These are phyloP conservation scores for Phytoseiulus persimilis DNA, from an alignment of 2,888 invertebrate genomes.

Conservation along the genomic window DNA sequence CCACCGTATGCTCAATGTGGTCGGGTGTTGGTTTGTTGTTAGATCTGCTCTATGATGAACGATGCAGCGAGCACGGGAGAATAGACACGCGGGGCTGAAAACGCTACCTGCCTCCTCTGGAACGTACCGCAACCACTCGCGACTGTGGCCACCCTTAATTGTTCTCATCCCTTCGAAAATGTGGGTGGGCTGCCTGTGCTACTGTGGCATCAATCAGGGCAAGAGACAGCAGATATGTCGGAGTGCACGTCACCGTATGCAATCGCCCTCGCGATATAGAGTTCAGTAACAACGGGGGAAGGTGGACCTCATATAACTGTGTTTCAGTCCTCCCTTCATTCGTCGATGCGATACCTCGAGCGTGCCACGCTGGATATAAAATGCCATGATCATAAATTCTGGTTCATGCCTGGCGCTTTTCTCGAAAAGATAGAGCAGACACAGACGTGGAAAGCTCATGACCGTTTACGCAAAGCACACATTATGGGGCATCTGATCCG, in stretches of 20 bases:
- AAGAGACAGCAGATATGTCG: not conserved
- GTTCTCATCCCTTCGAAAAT: not conserved
- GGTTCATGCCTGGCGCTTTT: too few species aligned
- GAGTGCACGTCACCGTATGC: not conserved
- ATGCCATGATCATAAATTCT: too few species aligned
- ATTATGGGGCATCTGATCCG: too few species aligned
- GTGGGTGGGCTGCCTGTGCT: not conserved
- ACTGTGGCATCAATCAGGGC: not conserved
- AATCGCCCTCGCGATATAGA: not conserved
- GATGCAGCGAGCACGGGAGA: not conserved
- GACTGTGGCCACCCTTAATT: not conserved
- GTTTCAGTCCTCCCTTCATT: too few species aligned
- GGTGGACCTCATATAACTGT: not conserved
- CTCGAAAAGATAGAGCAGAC: too few species aligned
- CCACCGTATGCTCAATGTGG: not conserved
- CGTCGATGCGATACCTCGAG: too few species aligned
- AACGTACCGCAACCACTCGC: not conserved
- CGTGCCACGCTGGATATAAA: too few species aligned
- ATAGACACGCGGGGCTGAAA: not conserved
- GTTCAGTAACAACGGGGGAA: not conserved
- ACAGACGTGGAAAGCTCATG: too few species aligned
- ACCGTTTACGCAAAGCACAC: too few species aligned
- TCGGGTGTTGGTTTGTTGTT: not conserved
- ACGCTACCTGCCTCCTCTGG: not conserved
- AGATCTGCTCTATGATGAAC: not conserved